Base-by-base conservation (phyloP, 2,113 vertebrate species). In the Glaucomys volans region DNA sequence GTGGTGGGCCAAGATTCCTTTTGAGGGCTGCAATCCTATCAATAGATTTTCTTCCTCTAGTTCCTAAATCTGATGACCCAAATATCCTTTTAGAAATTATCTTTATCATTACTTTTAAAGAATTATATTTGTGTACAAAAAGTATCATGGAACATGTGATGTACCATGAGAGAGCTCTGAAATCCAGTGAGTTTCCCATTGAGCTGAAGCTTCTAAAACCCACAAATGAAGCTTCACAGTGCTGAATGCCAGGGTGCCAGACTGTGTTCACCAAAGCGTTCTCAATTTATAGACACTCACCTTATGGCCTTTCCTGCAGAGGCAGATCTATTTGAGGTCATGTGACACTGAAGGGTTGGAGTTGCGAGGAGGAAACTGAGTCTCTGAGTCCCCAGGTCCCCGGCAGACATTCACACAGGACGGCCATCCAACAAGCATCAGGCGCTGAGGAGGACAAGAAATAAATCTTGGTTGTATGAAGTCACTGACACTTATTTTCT, bases 91-190 rank as follows among this genome's bases (percentile, higher is more conserved):
- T 28, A 79, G 42, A 91, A 57, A 80, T 62, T 59, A 28, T 30
- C 64, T 79, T 92, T 87, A 57, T 83, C 32, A 35, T 59, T 54
- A 67, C 62, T 89, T 95, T 88, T 81, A 87, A 81, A 42, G 57
- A 96, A 72, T 85, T 87, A n/a, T 59, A 75, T 85, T 92, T 90
- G 40, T 90, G 57, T 42, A 75, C 44, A 90, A 74, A 86, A 94
- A 44, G 54, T 80, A 76, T 62, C 80, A 37, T 28, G 88, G 54
- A 80, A 47, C 86, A 30, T 52, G 10, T 89, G 84, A 88, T 47
- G 13, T 57, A 90, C 52, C 47, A n/a, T n/a, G n/a, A n/a, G 82
- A 92, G 90, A 75, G 26, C 82, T 95, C 90, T 75, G 72, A 95
- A 88, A 96, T 91, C 66, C 37, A 89, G 79, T 40, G 50, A 40